A percentile compares a stretch with the other conserved stretches of the same genome.
Evolutionary conservation across 1,140 invertebrate species (phyloP).

Genomic region (Coenobita brevimanus): DNA sequence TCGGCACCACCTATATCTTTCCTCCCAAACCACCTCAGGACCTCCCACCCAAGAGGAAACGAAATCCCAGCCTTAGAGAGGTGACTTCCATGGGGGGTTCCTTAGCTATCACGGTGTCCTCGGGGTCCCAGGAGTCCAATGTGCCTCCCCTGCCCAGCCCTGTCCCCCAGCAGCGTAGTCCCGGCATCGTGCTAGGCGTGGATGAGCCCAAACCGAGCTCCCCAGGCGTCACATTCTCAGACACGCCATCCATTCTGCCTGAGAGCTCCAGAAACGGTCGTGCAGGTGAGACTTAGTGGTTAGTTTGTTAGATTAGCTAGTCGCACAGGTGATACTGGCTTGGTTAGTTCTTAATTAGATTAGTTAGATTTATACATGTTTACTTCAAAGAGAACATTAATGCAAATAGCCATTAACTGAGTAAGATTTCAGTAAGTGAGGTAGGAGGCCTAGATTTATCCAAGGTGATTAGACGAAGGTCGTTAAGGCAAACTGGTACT

Average conservation of each 20-base stretch:
- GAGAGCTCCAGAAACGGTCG: conserved; percentile 53
- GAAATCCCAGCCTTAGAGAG: conserved; percentile 38
- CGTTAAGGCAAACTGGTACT: too few species aligned
- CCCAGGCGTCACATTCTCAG: conserved; percentile 54
- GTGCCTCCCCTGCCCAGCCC: conserved; percentile 39
- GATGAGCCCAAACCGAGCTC: conserved; percentile 57
- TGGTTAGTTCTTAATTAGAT: too few species aligned
- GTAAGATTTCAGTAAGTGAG: too few species aligned
- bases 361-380: too few species aligned
- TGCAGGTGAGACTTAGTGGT: conserved; percentile 26
- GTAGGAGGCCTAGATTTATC: too few species aligned
- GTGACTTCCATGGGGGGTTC: not conserved
- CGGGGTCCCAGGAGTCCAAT: conserved; percentile 49
- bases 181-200: conserved; percentile 35
- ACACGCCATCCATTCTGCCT: conserved; percentile 50
- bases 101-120: conserved; percentile 54
- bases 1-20: conserved; percentile 28
- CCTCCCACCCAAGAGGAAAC: not conserved
- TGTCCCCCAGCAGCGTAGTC: conserved; percentile 26
- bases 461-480: too few species aligned
- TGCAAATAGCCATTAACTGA: too few species aligned
- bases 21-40: conserved; percentile 27
- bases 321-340: too few species aligned
- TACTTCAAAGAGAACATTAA: too few species aligned
- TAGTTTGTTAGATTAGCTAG: too few species aligned